A percentile compares a stretch with the other conserved stretches of the same genome.
phyloP scores from a whole-genome alignment of 2,888 invertebrate species.

The Listrodromus nycthemerus region DNA sequence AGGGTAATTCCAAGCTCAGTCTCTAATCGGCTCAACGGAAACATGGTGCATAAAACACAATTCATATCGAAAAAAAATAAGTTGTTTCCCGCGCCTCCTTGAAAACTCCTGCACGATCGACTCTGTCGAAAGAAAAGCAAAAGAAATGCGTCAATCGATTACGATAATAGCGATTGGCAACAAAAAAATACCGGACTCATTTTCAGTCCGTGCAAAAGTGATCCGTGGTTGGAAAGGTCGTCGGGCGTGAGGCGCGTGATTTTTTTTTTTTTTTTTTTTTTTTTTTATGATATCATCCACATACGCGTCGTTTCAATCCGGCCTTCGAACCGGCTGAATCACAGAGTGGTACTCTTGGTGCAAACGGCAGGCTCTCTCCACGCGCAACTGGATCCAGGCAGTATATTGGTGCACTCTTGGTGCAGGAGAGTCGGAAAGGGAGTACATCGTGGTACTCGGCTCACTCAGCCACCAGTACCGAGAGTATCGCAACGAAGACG shows the following conservation, averaged over 20 bases:
- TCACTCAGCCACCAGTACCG: slow-evolving; percentile 57
- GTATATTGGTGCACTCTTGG: slow-evolving; percentile 51
- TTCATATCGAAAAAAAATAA: no score
- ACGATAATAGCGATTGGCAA: no score
- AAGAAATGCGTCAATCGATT: no score
- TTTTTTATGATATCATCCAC: slow-evolving; percentile 35
- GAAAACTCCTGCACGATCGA: no score
- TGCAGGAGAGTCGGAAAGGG: slow-evolving; percentile 45
- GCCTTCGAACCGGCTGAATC: slow-evolving; percentile 60
- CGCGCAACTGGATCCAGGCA: slow-evolving; percentile 71
- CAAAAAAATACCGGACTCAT: neutral
- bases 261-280: slow-evolving; percentile 64
- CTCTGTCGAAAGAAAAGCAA: no score
- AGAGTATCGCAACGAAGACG: slow-evolving; percentile 37
- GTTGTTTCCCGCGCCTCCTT: no score
- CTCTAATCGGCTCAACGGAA: no score
- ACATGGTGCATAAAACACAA: no score
- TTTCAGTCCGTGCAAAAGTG: neutral
- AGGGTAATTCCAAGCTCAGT: no score
- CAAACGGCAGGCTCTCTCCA: slow-evolving; percentile 58
- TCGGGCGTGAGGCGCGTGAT: neutral
- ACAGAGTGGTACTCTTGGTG: slow-evolving; percentile 36
- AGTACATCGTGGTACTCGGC: slow-evolving; percentile 67
- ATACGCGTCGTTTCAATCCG: slow-evolving; percentile 27
- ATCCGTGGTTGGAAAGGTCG: neutral